Percentiles rank a stretch among this genome's conserved stretches.
These are phyloP conservation scores for Nothoprocta perdicaria DNA, from an alignment of 2,113 vertebrate genomes.

Conservation along the genomic window DNA sequence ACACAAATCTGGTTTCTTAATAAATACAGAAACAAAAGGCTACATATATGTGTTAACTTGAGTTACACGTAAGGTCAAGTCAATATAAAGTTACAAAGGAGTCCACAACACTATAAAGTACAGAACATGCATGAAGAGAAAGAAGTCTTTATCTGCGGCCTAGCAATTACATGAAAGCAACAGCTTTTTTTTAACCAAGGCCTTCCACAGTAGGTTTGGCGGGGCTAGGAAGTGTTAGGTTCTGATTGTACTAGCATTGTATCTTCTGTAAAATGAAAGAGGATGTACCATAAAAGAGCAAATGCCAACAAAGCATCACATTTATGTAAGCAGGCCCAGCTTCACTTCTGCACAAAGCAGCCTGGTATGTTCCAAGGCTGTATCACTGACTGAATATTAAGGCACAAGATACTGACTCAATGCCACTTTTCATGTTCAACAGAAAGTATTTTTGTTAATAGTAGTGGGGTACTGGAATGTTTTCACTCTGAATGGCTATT, in stretches of 20 bases:
- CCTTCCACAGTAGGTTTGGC: background rate
- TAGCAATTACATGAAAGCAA: background rate
- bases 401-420: background rate
- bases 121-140: background rate
- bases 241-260: background rate
- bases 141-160: background rate
- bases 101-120: background rate
- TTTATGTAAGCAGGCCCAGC: background rate
- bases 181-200: background rate
- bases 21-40: background rate
- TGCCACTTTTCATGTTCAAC: background rate
- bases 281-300: background rate
- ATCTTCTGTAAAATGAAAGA: background rate
- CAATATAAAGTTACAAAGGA: background rate
- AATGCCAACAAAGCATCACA: background rate
- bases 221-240: background rate
- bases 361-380: background rate
- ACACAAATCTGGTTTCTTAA: background rate
- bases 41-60: background rate
- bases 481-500: background rate
- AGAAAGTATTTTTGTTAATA: background rate
- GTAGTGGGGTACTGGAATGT: background rate
- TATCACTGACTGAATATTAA: background rate
- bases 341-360: background rate
- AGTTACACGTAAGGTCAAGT: background rate